Conservation (phyloP, 2,113 vertebrate species). For the Oryctolagus cuniculus region mOryCun1.1 NC_091442.1:122321001-122321500, state of each 20-base stretch:
- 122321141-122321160: rapidly evolving
- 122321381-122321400: background rate
- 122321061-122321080: too few species aligned
- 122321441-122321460: rapidly evolving
- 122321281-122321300: too few species aligned
- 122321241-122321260: too few species aligned
- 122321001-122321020: too few species aligned
- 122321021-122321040: background rate
- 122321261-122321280: too few species aligned
- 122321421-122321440: background rate
- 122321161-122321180: too few species aligned
- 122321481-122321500: rapidly evolving
- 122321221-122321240: rapidly evolving
- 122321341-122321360: too few species aligned
- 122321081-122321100: too few species aligned
- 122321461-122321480: background rate
- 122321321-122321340: too few species aligned
- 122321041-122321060: background rate
- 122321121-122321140: rapidly evolving
- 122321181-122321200: rapidly evolving
- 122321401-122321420: rapidly evolving
- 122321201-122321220: rapidly evolving
- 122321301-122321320: too few species aligned
- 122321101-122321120: too few species aligned
- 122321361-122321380: too few species aligned